These are phyloP conservation scores for Crematogaster levior DNA, from an alignment of 2,888 invertebrate species.

Conservation along the genomic window DNA sequence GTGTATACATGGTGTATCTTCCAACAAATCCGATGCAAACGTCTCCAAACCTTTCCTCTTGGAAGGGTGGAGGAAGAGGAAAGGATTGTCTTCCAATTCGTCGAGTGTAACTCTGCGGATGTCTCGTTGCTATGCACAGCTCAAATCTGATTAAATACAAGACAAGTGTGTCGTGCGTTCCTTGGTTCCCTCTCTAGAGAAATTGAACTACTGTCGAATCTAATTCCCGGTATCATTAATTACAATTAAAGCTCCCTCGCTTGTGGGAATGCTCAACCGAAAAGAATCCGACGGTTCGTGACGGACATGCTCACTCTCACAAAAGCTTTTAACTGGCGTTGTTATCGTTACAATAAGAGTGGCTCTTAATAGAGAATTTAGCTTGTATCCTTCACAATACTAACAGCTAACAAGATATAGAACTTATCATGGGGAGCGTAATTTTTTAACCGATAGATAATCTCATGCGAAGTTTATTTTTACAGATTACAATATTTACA, in stretches of 20 bases:
- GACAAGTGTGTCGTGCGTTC: constrained; percentile 14
- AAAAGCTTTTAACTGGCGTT: constrained; percentile 57
- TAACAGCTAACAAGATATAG: constrained; percentile 1
- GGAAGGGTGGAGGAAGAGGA: not conserved
- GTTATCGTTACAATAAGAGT: constrained; percentile 60
- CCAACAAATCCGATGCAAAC: not conserved
- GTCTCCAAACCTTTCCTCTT: not conserved
- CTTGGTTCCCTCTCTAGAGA: constrained; percentile 47
- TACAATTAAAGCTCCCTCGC: constrained; percentile 65
- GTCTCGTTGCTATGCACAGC: not conserved
- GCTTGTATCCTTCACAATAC: not conserved
- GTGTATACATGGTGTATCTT: not conserved
- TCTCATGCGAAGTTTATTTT: not conserved
- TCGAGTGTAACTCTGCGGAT: not conserved
- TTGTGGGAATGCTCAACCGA: constrained; percentile 67
- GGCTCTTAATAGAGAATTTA: constrained; percentile 37
- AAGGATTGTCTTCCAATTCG: constrained; percentile 15
- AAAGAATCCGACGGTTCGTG: constrained; percentile 54
- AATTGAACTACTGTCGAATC: constrained; percentile 61
- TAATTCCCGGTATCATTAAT: constrained; percentile 70
- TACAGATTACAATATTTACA: too few species aligned
- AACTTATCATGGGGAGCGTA: not conserved
- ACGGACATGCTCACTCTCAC: constrained; percentile 57
- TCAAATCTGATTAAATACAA: constrained; percentile 41
- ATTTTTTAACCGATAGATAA: not conserved